Conservation (phyloP, 2,113 vertebrate genomes). For the Pseudonaja textilis region DNA sequence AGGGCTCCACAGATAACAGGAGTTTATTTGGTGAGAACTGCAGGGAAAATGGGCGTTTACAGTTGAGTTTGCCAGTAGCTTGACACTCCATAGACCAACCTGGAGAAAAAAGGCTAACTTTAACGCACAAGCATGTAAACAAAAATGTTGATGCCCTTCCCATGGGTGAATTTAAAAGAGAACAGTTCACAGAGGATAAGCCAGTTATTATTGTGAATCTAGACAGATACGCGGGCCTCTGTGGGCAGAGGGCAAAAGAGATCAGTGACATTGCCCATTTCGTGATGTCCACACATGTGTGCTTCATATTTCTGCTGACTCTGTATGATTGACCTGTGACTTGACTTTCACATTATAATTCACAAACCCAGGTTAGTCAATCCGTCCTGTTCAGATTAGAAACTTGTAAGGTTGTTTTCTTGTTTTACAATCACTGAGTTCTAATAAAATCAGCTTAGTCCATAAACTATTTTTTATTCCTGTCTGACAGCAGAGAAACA, state of each 20-base stretch:
- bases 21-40: background rate
- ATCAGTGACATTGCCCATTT: background rate
- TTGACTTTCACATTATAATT: background rate
- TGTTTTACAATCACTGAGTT: background rate
- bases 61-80: background rate
- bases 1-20: no score
- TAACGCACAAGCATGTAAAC: background rate
- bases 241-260: background rate
- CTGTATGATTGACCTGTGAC: background rate
- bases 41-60: background rate
- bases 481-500: background rate
- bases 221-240: background rate
- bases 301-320: background rate
- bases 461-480: background rate
- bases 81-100: no score
- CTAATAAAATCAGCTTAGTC: background rate
- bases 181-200: background rate
- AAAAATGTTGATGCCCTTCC: background rate
- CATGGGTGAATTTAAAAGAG: background rate
- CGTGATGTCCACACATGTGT: background rate
- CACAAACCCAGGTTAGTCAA: background rate
- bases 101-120: no score
- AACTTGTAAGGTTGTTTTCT: background rate
- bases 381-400: background rate
- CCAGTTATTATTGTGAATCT: no score